These are phyloP conservation scores for Urocyon cinereoargenteus DNA, from an alignment of 2,797 vertebrate species.

Conservation along the genomic window DNA sequence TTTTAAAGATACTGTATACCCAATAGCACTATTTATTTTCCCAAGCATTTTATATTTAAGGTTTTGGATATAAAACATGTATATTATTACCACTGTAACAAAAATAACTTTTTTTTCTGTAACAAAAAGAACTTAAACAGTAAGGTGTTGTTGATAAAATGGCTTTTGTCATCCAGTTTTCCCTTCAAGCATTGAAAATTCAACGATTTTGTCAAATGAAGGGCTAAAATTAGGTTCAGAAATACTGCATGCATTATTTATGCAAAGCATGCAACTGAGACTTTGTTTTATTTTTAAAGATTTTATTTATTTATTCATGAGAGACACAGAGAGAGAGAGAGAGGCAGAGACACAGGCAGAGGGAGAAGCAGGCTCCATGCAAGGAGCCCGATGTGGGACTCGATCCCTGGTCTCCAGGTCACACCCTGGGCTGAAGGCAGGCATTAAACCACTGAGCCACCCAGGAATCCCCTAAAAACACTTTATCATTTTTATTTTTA, in stretches of 20 bases:
- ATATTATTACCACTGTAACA: not conserved
- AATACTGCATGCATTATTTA: not conserved
- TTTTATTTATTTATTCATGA: no score
- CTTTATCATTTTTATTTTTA: not conserved
- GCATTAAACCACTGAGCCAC: no score
- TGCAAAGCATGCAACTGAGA: not conserved
- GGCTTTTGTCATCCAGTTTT: not conserved
- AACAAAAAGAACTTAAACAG: not conserved
- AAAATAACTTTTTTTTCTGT: not conserved
- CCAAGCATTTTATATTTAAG: not conserved
- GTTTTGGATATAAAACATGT: conserved; percentile 4
- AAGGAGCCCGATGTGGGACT: no score
- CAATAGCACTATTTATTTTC: not conserved
- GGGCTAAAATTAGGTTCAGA: not conserved
- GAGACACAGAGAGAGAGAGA: no score
- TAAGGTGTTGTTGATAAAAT: not conserved
- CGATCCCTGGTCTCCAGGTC: no score
- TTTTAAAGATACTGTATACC: not conserved
- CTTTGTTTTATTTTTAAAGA: not conserved
- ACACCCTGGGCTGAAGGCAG: no score
- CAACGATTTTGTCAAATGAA: not conserved
- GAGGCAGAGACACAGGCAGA: no score
- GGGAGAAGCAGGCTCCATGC: no score
- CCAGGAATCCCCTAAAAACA: not conserved
- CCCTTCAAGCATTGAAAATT: not conserved